Evolutionary conservation across 1,140 invertebrate species (phyloP).

Genomic region (Drosophila kepulauana): DNA sequence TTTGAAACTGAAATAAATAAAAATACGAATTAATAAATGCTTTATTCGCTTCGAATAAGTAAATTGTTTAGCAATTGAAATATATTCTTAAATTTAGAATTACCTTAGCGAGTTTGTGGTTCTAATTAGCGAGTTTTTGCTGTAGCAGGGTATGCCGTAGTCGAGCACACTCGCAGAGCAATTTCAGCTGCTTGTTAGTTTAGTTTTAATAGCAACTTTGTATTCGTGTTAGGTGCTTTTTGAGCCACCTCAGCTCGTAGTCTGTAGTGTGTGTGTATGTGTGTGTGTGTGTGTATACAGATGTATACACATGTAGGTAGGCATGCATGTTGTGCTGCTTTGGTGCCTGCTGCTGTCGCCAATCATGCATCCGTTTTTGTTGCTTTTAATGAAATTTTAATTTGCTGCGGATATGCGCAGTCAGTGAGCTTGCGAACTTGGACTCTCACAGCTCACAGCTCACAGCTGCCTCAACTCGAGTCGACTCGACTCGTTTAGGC

Average conservation of each 20-base stretch:
- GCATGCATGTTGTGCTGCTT: neutral
- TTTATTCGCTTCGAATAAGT: no score
- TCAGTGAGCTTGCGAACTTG: conserved; percentile 72
- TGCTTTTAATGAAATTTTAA: conserved; percentile 81
- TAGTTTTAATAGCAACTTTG: conserved; percentile 1
- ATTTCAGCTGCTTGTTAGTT: neutral
- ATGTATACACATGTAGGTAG: no score
- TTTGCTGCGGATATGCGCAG: conserved; percentile 82
- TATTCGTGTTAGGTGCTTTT: neutral
- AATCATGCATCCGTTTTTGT: conserved; percentile 62
- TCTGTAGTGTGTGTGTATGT: neutral
- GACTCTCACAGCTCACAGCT: conserved; percentile 37
- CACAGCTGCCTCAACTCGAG: conserved; percentile 21
- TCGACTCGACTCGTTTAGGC: neutral
- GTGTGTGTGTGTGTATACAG: neutral
- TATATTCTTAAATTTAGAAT: no score
- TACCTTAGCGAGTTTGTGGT: no score
- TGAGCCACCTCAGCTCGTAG: neutral
- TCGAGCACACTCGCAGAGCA: neutral
- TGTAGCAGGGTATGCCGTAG: neutral
- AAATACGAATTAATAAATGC: no score
- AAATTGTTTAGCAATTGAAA: no score
- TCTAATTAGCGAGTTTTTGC: no score
- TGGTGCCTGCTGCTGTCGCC: conserved; percentile 1
- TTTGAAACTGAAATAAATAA: no score